Conservation (phyloP, 2,797 vertebrate genomes). For the Micrastur ruficollis region DNA sequence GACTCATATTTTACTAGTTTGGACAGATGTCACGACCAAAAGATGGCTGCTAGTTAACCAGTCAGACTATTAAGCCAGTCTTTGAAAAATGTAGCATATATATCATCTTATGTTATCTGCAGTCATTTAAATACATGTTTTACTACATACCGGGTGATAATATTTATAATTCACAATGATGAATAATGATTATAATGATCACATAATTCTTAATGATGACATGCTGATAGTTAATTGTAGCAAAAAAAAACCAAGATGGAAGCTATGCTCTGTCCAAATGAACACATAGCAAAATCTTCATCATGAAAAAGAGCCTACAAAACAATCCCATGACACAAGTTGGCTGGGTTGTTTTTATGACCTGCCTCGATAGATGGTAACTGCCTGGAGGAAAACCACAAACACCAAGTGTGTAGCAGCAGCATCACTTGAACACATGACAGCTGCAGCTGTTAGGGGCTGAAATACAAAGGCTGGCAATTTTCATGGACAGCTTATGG, state of each 20-base stretch:
- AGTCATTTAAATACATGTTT: background rate
- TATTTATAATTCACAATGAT: background rate
- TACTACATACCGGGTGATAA: background rate
- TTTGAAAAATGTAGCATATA: background rate
- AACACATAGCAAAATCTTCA: background rate
- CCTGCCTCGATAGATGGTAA: background rate
- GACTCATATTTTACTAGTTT: background rate
- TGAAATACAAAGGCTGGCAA: background rate
- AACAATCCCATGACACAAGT: background rate
- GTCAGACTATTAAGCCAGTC: background rate
- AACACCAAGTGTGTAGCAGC: background rate
- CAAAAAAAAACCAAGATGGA: background rate
- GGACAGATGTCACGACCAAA: background rate
- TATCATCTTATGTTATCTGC: background rate
- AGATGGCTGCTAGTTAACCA: background rate
- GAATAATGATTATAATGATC: background rate
- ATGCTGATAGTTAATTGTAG: background rate
- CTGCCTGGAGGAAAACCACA: background rate
- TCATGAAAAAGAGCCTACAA: background rate
- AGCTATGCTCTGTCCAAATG: background rate
- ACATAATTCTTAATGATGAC: background rate
- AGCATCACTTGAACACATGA: background rate
- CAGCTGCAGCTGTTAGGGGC: background rate
- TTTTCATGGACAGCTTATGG: background rate
- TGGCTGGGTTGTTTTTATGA: background rate